Conservation (phyloP, 2,888 invertebrate genomes). For the Stenoptilia bipunctidactyla region DNA sequence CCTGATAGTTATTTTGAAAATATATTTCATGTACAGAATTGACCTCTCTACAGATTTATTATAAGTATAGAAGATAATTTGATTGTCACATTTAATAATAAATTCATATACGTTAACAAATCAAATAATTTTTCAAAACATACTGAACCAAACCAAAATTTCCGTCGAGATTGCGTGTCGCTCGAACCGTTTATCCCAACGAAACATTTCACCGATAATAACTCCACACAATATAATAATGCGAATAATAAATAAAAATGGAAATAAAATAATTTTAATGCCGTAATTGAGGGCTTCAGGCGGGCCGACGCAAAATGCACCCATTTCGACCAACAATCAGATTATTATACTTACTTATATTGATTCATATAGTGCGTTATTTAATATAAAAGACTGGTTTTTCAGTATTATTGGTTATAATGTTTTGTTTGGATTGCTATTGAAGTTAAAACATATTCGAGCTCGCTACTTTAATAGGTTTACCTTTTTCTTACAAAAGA, state of each 20-base stretch:
- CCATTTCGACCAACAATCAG: slow-evolving; percentile 47
- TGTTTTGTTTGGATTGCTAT: no score
- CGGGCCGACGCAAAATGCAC: slow-evolving; percentile 42
- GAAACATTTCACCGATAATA: slow-evolving; percentile 71
- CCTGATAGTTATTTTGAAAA: no score
- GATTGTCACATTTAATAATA: no score
- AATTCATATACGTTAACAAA: no score
- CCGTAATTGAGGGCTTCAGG: slow-evolving; percentile 65
- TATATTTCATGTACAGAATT: no score
- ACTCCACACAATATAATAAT: slow-evolving; percentile 72
- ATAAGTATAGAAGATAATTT: no score
- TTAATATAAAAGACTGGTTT: slow-evolving; percentile 16
- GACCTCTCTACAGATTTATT: no score
- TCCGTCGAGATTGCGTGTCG: slow-evolving; percentile 53
- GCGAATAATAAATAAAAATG: slow-evolving; percentile 72
- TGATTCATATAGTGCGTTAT: slow-evolving; percentile 42
- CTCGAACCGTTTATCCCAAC: slow-evolving; percentile 64
- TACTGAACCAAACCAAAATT: slow-evolving; percentile 36
- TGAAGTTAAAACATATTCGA: no score
- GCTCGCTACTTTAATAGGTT: no score
- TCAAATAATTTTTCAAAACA: background rate
- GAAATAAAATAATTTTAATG: slow-evolving; percentile 71
- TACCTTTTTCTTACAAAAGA: no score
- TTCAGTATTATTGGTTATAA: no score
- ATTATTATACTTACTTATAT: slow-evolving; percentile 41